These are phyloP conservation scores for Casuarius casuarius DNA, from an alignment of 2,113 vertebrate species.

Conservation along the genomic window DNA sequence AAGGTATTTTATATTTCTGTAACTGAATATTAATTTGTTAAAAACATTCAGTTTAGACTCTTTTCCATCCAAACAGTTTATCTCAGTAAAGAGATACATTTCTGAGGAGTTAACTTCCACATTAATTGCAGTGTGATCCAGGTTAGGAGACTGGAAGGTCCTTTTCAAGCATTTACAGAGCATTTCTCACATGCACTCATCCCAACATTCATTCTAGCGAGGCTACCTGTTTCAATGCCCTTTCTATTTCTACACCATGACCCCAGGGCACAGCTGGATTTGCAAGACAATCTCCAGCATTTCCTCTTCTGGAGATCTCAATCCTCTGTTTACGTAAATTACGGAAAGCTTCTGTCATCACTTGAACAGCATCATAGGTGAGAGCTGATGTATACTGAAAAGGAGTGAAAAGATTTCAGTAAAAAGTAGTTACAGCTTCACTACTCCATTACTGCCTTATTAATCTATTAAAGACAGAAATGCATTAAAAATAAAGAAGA, in stretches of 20 bases:
- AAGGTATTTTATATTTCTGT: neutral
- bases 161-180: neutral
- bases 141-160: neutral
- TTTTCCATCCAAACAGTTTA: neutral
- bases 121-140: neutral
- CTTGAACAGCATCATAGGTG: slow-evolving; percentile 97
- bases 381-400: slow-evolving; percentile 96
- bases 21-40: neutral
- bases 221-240: slow-evolving; percentile 95
- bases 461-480: neutral
- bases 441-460: neutral
- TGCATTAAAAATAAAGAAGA: neutral
- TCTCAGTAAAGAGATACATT: neutral
- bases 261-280: slow-evolving; percentile 98
- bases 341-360: slow-evolving; percentile 97
- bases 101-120: neutral
- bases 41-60: neutral
- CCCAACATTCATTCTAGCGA: neutral
- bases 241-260: slow-evolving; percentile 96
- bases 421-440: neutral
- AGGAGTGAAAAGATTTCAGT: slow-evolving; percentile 10
- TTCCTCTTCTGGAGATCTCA: slow-evolving; percentile 93
- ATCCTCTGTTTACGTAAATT: slow-evolving; percentile 95
- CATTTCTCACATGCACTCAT: neutral
- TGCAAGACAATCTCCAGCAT: slow-evolving; percentile 96